phyloP scores from a whole-genome alignment of 1,140 invertebrate genomes.

The Anastatus disparis region DNA sequence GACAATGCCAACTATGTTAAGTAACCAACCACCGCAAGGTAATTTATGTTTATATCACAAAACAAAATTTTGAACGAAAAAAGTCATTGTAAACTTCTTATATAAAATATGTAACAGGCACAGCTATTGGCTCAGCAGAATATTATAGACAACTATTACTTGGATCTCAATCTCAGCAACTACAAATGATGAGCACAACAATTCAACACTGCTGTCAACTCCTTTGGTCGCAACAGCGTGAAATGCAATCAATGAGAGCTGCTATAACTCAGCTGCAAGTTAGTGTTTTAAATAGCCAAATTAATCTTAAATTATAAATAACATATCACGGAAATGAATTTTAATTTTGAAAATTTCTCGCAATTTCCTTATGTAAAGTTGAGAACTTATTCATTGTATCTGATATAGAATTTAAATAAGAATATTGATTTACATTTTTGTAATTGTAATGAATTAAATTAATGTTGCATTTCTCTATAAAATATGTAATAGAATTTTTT shows the following conservation, averaged over 20 bases:
- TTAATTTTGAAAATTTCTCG: no score
- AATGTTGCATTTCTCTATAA: no score
- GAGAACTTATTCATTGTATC: no score
- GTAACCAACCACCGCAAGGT: conserved; percentile 52
- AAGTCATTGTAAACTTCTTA: no score
- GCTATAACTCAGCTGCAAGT: conserved; percentile 59
- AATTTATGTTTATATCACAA: not conserved
- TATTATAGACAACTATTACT: conserved; percentile 63
- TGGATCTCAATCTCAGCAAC: conserved; percentile 69
- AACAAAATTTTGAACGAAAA: conserved; percentile 6
- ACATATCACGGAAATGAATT: no score
- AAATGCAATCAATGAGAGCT: conserved; percentile 67
- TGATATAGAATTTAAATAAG: no score
- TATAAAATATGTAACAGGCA: conserved; percentile 14
- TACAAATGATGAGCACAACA: conserved; percentile 72
- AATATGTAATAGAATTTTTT: no score
- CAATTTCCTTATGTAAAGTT: no score
- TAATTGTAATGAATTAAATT: no score
- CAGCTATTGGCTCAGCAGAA: conserved; percentile 40
- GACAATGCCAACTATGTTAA: conserved; percentile 48
- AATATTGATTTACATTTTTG: no score
- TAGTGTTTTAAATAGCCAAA: no score
- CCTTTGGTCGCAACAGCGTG: conserved; percentile 72
- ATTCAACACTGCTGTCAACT: conserved; percentile 74
- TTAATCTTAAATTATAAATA: no score